These are phyloP conservation scores for Leguminivora glycinivorella DNA, from an alignment of 1,140 invertebrate genomes.

Conservation along the genomic window DNA sequence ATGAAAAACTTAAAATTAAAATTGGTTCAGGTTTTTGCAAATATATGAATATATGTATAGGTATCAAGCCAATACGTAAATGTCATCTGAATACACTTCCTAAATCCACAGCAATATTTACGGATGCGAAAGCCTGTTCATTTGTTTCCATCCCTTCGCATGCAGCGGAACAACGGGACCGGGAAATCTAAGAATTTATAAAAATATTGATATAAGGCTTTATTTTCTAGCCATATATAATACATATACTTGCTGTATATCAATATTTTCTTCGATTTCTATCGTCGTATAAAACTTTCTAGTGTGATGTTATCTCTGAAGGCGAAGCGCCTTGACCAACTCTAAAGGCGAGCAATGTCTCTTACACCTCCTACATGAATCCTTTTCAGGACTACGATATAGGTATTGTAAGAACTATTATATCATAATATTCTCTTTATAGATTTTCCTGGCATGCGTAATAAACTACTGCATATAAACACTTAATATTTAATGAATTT, in stretches of 20 bases:
- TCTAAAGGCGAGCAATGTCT: no score
- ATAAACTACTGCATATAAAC: background rate
- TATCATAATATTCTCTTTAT: background rate
- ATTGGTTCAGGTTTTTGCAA: background rate
- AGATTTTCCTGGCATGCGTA: background rate
- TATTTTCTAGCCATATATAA: no score
- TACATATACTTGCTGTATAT: no score
- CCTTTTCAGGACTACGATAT: no score
- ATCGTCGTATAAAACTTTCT: no score
- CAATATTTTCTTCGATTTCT: no score
- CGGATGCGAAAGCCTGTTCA: background rate
- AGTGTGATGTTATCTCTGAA: no score
- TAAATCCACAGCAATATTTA: constrained; percentile 2
- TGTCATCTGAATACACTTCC: background rate
- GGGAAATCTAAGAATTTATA: background rate
- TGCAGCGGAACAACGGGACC: background rate
- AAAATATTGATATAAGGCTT: background rate
- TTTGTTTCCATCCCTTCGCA: background rate
- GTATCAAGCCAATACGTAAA: background rate
- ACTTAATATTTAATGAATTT: background rate
- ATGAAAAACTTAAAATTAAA: no score
- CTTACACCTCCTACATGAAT: no score
- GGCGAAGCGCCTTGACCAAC: no score
- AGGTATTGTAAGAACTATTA: no score
- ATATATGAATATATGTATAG: background rate